A percentile compares a stretch with the other conserved stretches of the same genome.
These are phyloP conservation scores for Villa cingulata DNA, from an alignment of 2,888 invertebrate species.

Conservation along the genomic window DNA sequence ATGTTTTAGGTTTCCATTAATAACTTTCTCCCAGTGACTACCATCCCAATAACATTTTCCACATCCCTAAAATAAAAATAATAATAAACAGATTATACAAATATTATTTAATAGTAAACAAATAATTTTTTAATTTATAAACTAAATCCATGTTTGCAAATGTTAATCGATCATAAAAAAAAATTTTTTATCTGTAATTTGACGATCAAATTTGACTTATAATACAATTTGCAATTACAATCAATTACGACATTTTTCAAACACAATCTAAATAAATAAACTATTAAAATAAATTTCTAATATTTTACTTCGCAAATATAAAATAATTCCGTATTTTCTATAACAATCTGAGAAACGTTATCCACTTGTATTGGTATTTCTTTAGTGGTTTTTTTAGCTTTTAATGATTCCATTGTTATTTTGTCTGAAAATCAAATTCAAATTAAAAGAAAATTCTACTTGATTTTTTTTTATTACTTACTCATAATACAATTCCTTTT, in stretches of 20 bases:
- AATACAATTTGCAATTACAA: no score
- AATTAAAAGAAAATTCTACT: neutral
- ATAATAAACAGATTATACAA: neutral
- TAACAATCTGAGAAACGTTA: conserved; percentile 32
- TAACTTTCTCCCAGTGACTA: conserved; percentile 11
- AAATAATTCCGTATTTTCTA: conserved; percentile 13
- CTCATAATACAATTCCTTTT: conserved; percentile 5
- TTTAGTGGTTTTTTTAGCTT: conserved; percentile 7
- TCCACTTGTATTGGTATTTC: conserved; percentile 13
- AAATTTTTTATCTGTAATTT: no score
- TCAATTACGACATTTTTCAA: no score
- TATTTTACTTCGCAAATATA: conserved; percentile 15
- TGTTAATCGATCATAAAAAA: no score
- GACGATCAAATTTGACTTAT: no score
- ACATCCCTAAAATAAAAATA: conserved; percentile 24
- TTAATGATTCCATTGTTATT: conserved; percentile 6
- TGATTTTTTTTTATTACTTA: neutral
- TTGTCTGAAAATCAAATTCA: neutral
- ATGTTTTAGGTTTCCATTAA: conserved; percentile 6
- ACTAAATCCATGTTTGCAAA: no score
- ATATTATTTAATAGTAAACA: no score
- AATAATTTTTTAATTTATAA: no score
- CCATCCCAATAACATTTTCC: conserved; percentile 21
- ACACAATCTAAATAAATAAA: no score
- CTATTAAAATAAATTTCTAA: no score